These are phyloP conservation scores for Intellagama lesueurii DNA, from an alignment of 2,797 vertebrate species.

Conservation along the genomic window DNA sequence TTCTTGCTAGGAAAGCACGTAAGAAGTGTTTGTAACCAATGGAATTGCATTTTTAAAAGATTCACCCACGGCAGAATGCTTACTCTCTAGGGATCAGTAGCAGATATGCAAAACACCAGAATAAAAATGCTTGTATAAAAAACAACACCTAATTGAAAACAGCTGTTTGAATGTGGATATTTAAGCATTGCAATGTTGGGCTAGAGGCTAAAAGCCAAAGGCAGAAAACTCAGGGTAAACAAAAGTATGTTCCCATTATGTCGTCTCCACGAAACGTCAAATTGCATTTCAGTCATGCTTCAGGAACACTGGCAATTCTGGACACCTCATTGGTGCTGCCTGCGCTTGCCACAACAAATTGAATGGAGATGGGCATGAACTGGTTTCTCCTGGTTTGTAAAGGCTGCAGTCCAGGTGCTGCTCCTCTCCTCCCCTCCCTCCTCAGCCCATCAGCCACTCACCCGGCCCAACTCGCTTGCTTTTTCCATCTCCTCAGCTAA, in stretches of 20 bases:
- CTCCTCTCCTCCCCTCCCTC: too few relatives aligned
- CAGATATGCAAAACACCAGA: not conserved
- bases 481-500: too few relatives aligned
- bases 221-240: slow-evolving; percentile 25
- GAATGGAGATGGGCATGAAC: too few relatives aligned
- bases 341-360: too few relatives aligned
- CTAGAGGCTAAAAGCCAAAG: slow-evolving; percentile 28
- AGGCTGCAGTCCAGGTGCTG: too few relatives aligned
- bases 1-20: not conserved
- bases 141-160: slow-evolving; percentile 21
- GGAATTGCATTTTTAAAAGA: not conserved
- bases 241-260: slow-evolving; percentile 2
- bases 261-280: not conserved
- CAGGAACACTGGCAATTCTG: not conserved
- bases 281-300: not conserved
- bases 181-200: slow-evolving; percentile 2
- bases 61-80: not conserved
- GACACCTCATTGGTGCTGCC: not conserved
- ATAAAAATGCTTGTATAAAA: slow-evolving; percentile 16
- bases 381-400: too few relatives aligned
- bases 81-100: not conserved
- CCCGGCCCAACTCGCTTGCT: too few relatives aligned
- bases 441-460: too few relatives aligned
- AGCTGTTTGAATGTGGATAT: slow-evolving; percentile 21
- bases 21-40: not conserved